These are phyloP conservation scores for Spinus olivaceus DNA, from an alignment of 2,797 vertebrate genomes.

Conservation along the genomic window DNA sequence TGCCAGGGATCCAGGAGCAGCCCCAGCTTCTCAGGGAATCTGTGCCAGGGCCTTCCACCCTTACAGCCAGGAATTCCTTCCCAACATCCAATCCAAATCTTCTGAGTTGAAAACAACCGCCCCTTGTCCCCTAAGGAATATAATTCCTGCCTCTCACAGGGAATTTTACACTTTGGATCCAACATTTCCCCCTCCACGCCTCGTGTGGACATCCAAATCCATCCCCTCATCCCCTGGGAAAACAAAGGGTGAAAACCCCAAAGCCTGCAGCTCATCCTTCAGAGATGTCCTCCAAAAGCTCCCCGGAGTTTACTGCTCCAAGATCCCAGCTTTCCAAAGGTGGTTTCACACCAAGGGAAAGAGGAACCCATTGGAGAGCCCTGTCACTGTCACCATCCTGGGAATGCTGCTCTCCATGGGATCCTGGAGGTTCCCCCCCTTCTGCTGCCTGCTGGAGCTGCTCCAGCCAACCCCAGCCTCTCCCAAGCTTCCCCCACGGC, in stretches of 20 bases:
- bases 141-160: not conserved
- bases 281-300: not conserved
- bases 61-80: not conserved
- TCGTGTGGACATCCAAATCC: not conserved
- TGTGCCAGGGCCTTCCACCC: not conserved
- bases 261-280: not conserved
- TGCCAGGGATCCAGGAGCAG: not conserved
- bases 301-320: not conserved
- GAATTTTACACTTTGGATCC: not conserved
- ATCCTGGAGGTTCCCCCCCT: not conserved
- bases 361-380: not conserved
- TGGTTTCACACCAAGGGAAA: not conserved
- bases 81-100: not conserved
- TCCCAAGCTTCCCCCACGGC: not conserved
- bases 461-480: accelerated
- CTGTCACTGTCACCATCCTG: not conserved
- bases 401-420: not conserved
- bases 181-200: accelerated
- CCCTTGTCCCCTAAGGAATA: not conserved
- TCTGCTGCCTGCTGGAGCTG: not conserved
- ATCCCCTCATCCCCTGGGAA: not conserved
- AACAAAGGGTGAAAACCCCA: not conserved
- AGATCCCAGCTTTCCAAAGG: not conserved
- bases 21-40: not conserved
- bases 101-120: not conserved